Base-by-base conservation (phyloP, 2,113 vertebrate genomes). In the Entomyzon cyanotis region DNA sequence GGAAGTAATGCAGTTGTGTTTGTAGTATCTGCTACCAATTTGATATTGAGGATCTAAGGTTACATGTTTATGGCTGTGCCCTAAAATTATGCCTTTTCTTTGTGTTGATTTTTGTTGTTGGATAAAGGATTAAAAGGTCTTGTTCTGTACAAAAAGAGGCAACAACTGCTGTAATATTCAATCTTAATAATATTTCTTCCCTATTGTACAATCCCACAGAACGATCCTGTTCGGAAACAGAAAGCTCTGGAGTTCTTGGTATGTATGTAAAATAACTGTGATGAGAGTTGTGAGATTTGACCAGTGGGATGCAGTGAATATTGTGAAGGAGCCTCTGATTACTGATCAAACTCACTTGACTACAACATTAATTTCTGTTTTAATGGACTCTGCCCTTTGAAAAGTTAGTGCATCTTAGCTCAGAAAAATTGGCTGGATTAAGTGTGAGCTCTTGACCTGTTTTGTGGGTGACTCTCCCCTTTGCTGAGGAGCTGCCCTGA, bases 201-300 rank as follows among this genome's bases (percentile, higher is more conserved):
- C 19, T 28, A 2, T 81, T 89, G 37, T 93, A 0, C 39, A 84
- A 87, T 93, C 35, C 49, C 55, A 56, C 80, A 97, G 97, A 97
- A 97, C 0, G 85, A 97, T 83, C 91, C 97, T 70, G 67, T 95
- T 94, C 47, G 59, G 83, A 97, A 94, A 44, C 71, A 92, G 69
- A 97, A 95, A 83, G 97, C 95, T 63, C 60, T 97, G 5, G 77
- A 96, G n/a, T 96, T 95, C 77, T 69, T 97, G 96, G 96, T 97
- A 95, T 8, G 93, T 95, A 44, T n/a, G 18, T 25, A 58, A 53
- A 75, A 17, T 81, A n/a, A 64, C 9, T 27, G 30, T 64, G 46
- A 3, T 39, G 13, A 25, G 52, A 33, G 7, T 62, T 2, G 5
- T 8, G 23, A 37, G 11, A 17, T 63, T 90, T 76, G 5, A 50